Base-by-base conservation (phyloP, 2,113 vertebrate species). In the Furnarius figulus region DNA sequence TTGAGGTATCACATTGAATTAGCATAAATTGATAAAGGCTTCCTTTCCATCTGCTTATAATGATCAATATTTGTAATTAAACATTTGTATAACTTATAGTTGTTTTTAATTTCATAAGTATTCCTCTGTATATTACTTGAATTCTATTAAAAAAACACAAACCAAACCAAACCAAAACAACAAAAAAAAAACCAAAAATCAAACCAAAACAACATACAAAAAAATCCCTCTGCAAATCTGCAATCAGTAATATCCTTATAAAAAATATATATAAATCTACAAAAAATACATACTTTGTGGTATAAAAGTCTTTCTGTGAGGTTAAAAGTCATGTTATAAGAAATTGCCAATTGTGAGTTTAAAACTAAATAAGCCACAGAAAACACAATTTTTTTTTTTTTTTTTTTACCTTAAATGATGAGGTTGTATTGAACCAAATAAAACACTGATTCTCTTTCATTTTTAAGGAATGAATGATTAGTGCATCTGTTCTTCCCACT, bases 31-130 rank as follows among this genome's bases (percentile, higher is more conserved):
- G 40, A 76, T 71, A 13, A 53, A 71, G 3, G 44, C 18, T 73
- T 9, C 9, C 11, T 72, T 1, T 0, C 6, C n/a, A 31, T 14
- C 42, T 77, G 7, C 3, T 82, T 76, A 68, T 15, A 1, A 23
- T 55, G 8, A 85, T 5, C 2, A 14, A 82, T 22, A 66, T 72
- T 52, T 78, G 5, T 44, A 79, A 82, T 62, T 56, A 47, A 8
- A n/a, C 3, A 79, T 53, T 74, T 15, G 33, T 49, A 83, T 42
- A 83, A 80, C 50, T 23, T 18, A 44, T n/a, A 58, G 12, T 2
- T 31, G 6, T 5, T 47, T 66, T 85, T 14, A 10, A 9, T 30
- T 37, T 63, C 63, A 14, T 37, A 70, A 46, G 3, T 14, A 47
- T 39, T 66, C 6, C 3, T 68, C 76, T 35, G 6, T 5, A 85